Conservation (phyloP, 2,888 invertebrate species). For the Caenorhabditis sulstoni region DNA sequence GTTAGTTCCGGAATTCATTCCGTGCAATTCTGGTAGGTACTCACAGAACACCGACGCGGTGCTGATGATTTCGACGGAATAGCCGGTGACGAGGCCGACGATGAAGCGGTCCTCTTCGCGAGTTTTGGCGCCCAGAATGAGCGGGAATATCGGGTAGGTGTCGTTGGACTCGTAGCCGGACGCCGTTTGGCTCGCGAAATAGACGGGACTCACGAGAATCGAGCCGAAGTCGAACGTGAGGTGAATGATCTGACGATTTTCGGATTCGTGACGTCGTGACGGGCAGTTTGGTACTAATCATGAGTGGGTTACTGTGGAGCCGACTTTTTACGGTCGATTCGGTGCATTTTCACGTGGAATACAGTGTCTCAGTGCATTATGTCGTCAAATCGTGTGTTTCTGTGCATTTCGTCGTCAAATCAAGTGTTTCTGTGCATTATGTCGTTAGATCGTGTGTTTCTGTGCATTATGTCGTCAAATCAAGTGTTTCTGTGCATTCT, state of each 20-base stretch:
- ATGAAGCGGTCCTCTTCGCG: slow-evolving; percentile 42
- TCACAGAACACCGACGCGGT: slow-evolving; percentile 27
- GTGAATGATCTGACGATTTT: slow-evolving; percentile 33
- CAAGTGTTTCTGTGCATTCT: no score
- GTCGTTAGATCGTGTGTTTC: no score
- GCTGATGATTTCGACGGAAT: slow-evolving; percentile 42
- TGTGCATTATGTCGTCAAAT: no score
- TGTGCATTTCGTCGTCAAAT: no score
- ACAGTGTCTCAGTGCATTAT: no score
- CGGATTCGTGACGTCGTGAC: neutral
- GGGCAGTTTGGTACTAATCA: no score
- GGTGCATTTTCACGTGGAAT: no score
- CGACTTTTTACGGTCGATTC: no score
- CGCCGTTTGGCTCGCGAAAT: slow-evolving; percentile 37
- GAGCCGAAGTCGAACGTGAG: slow-evolving; percentile 30
- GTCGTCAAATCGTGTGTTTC: no score
- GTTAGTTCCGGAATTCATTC: no score
- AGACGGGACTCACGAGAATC: slow-evolving; percentile 42
- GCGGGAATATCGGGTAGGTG: slow-evolving; percentile 21
- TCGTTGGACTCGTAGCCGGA: slow-evolving; percentile 52
- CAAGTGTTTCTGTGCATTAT: no score
- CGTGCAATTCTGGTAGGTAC: slow-evolving; percentile 24
- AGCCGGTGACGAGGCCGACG: slow-evolving; percentile 38
- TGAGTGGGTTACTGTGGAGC: no score
- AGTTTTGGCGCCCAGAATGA: slow-evolving; percentile 27